Base-by-base conservation (phyloP, 2,113 vertebrate species). In the Stegastes partitus region DNA sequence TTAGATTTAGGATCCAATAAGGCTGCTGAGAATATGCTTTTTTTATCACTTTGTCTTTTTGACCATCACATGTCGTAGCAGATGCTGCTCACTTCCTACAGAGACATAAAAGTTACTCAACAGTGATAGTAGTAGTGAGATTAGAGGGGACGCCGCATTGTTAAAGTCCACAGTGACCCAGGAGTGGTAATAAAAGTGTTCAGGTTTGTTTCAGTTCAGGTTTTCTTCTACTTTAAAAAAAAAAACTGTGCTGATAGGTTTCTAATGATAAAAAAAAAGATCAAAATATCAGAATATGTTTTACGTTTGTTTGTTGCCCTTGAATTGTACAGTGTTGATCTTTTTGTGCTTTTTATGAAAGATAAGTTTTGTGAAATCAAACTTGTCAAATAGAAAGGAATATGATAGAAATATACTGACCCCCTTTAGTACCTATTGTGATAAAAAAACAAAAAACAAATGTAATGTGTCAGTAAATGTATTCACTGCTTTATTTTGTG, bases 401-500 rank as follows among this genome's bases (percentile, higher is more conserved):
- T 18, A 18, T 15, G 21, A n/a, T 5, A 28, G 4, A 42, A 42
- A 14, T 42, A 14, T 42, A 42, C 39, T 42, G 12, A 42, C 39
- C 14, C 11, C 14, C 11, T 14, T 15, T 42, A 3, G 3, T 2
- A 42, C 39, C 3, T 42, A 15, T 42, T 42, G 14, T 42, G 16
- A 28, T 63, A 6, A 63, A 55, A 4, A 1, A 39, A 25, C 26
- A 76, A 6, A 63, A 55, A 4, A 1, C 47, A 25, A 37, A 76
- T 65, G 34, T 63, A 19, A 28, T 4, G 11, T 42, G 11, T 14
- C 10, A 42, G 44, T 58, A 70, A 25, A 37, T 49, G 15, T 53
- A 10, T 58, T 2, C 39, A 22, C 4, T 49, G 11, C 23, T 25
- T n/a, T 39, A 15, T 57, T 5, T 69, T 73, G 78, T 79, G 23